A percentile compares a stretch with the other conserved stretches of the same genome.
phyloP scores from a whole-genome alignment of 2,113 vertebrate species.

The Columbina picui region DNA sequence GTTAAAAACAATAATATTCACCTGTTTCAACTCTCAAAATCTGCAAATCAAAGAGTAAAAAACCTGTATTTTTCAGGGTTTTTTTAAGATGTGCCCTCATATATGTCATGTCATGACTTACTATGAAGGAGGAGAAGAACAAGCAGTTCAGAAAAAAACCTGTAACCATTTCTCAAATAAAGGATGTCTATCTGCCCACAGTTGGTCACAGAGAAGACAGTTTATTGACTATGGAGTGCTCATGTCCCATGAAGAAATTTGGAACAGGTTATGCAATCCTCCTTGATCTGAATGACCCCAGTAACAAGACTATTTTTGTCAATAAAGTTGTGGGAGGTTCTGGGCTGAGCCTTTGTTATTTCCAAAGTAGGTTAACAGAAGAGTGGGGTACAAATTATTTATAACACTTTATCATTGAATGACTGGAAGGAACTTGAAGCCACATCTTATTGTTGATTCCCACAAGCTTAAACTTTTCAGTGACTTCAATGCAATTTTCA shows the following conservation, averaged over 20 bases:
- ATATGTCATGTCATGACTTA: neutral
- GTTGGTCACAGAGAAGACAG: neutral
- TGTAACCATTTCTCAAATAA: neutral
- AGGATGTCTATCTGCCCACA: neutral
- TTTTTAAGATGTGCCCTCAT: neutral
- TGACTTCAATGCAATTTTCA: neutral
- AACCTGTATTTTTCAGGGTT: fast-evolving
- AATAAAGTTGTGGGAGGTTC: neutral
- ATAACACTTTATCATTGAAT: neutral
- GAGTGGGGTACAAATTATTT: neutral
- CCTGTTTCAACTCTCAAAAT: neutral
- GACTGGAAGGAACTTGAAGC: neutral
- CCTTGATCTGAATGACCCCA: neutral
- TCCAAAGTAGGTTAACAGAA: neutral
- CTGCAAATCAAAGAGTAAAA: neutral
- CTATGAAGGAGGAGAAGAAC: neutral
- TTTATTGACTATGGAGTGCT: neutral
- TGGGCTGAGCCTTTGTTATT: neutral
- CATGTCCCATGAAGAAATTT: neutral
- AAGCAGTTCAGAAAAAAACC: neutral
- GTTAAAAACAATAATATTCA: neutral
- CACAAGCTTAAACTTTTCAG: neutral
- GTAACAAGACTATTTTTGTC: neutral
- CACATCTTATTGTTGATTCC: neutral
- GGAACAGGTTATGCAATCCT: neutral